Evolutionary conservation across 2,888 invertebrate genomes (phyloP).

Genomic region (Lamellibrachia columna): DNA sequence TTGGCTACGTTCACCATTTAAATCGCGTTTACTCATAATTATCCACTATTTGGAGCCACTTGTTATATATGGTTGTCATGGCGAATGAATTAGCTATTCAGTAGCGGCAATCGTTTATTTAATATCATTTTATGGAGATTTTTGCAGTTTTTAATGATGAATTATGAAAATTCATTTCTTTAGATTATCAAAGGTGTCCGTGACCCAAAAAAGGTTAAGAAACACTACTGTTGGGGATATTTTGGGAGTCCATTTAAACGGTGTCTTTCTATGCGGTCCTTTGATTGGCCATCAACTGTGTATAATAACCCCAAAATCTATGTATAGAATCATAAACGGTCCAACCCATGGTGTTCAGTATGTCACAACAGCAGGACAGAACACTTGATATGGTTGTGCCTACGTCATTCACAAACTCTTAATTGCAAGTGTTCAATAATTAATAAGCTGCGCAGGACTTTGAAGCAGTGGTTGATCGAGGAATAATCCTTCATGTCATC

Average conservation of each 20-base stretch:
- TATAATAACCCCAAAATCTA: not conserved
- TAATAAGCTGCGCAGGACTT: not conserved
- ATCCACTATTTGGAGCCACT: too few species aligned
- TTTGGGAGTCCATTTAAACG: not conserved
- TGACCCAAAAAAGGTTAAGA: too few species aligned
- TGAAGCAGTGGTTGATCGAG: not conserved
- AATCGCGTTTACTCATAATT: too few species aligned
- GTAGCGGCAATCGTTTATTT: too few species aligned
- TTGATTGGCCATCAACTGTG: not conserved
- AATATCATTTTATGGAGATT: too few species aligned
- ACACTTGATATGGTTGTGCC: not conserved
- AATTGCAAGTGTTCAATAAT: not conserved
- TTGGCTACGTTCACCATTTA: too few species aligned
- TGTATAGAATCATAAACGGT: not conserved
- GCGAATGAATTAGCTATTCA: too few species aligned
- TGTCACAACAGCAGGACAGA: not conserved
- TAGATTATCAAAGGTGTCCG: too few species aligned
- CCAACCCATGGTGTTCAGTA: not conserved
- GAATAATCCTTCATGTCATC: constrained; percentile 10
- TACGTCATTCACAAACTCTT: not conserved
- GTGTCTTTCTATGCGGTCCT: not conserved
- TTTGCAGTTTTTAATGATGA: too few species aligned
- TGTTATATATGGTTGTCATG: too few species aligned
- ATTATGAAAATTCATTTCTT: too few species aligned
- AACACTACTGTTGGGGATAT: not conserved